Conservation (phyloP, 2,113 vertebrate genomes). For the Lontra canadensis region DNA sequence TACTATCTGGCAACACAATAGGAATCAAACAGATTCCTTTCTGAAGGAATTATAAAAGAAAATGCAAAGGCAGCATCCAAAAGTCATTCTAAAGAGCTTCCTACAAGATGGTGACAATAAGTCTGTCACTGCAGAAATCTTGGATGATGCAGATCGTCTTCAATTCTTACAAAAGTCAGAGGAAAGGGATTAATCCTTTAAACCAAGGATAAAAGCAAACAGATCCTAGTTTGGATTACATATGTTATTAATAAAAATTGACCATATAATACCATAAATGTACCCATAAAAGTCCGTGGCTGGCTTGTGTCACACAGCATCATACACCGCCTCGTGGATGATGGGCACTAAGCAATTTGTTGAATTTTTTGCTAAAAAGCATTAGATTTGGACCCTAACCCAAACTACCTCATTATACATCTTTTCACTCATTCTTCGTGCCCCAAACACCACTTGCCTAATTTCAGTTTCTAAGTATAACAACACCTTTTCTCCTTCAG, state of each 20-base stretch:
- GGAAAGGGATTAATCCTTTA: neutral
- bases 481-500: neutral
- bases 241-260: neutral
- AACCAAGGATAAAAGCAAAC: slow-evolving; percentile 35
- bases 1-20: neutral
- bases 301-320: neutral
- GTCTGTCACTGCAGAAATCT: neutral
- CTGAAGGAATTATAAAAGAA: slow-evolving; percentile 38
- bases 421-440: neutral
- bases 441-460: neutral
- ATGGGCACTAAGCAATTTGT: neutral
- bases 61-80: neutral
- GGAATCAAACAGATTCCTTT: neutral
- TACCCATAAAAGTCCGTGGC: neutral
- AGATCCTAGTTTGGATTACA: neutral
- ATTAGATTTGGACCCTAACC: neutral
- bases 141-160: neutral
- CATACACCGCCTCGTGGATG: neutral
- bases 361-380: slow-evolving; percentile 17
- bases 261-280: neutral
- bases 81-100: slow-evolving; percentile 1
- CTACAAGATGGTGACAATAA: slow-evolving; percentile 18
- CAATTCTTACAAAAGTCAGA: slow-evolving; percentile 1
- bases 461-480: slow-evolving; percentile 1
- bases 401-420: neutral